Conservation (phyloP, 2,797 vertebrate genomes). For the Pipistrellus pipistrellus region DNA sequence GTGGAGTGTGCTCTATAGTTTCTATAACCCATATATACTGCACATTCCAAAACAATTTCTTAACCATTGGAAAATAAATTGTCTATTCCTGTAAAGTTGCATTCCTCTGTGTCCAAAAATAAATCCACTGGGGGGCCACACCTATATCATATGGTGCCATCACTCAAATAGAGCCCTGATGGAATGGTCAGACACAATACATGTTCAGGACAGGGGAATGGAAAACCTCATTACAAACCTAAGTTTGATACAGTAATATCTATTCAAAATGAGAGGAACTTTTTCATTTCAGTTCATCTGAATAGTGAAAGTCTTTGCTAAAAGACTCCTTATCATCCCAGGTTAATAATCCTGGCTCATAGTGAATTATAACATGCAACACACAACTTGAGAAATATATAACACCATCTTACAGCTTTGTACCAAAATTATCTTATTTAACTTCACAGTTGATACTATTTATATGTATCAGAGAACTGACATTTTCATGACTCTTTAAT, state of each 20-base stretch:
- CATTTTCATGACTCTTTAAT: background rate
- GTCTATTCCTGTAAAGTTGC: slow-evolving; percentile 23
- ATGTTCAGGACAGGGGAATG: background rate
- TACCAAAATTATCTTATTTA: background rate
- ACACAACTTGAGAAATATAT: background rate
- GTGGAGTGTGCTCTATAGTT: background rate
- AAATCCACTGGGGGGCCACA: slow-evolving; percentile 26
- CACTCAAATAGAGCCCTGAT: slow-evolving; percentile 41
- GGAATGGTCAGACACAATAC: background rate
- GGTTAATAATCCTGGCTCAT: slow-evolving; percentile 14
- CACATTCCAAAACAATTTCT: slow-evolving; percentile 18
- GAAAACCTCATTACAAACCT: background rate
- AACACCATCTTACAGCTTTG: background rate
- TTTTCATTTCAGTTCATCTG: slow-evolving; percentile 44
- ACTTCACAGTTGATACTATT: background rate
- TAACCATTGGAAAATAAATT: slow-evolving; percentile 33
- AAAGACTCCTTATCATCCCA: background rate
- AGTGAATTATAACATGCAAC: background rate
- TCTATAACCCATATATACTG: slow-evolving; percentile 8
- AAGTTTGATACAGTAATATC: background rate
- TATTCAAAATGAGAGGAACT: background rate
- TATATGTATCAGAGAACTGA: background rate
- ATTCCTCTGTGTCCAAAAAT: slow-evolving; percentile 48
- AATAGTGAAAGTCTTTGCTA: slow-evolving; percentile 25
- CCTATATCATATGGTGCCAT: slow-evolving; percentile 49